Percentiles rank a stretch among this genome's conserved stretches.
phyloP scores from a whole-genome alignment of 1,140 invertebrate genomes.

The Bombus waltoni region DNA sequence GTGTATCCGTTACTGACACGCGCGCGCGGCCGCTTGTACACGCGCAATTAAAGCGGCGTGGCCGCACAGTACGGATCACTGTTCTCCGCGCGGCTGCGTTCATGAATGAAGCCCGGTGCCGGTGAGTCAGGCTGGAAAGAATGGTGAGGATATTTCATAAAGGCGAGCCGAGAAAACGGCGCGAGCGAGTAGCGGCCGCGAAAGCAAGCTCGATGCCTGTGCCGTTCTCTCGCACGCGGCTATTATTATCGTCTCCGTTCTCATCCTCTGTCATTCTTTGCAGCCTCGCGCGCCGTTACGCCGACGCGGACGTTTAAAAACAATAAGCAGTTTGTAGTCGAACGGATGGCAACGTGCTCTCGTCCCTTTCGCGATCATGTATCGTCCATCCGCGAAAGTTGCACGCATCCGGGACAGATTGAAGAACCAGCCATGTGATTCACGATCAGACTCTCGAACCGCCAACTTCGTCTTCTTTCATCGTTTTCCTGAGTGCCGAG shows the following conservation, averaged over 20 bases:
- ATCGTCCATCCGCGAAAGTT: constrained; percentile 48
- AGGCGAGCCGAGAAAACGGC: constrained; percentile 64
- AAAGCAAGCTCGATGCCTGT: background rate
- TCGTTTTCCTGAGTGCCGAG: too few relatives aligned
- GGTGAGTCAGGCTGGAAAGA: constrained; percentile 68
- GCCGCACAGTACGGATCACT: constrained; percentile 65
- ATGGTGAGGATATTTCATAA: constrained; percentile 68
- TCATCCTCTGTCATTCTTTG: constrained; percentile 46
- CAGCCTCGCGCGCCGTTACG: constrained; percentile 31
- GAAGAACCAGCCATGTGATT: background rate
- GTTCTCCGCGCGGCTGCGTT: constrained; percentile 60
- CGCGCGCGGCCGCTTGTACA: constrained; percentile 45
- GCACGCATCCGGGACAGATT: background rate
- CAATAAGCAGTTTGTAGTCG: constrained; percentile 71
- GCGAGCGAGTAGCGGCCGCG: constrained; percentile 13
- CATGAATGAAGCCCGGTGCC: constrained; percentile 68
- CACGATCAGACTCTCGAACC: too few relatives aligned
- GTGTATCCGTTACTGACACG: constrained; percentile 44
- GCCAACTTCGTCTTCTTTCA: too few relatives aligned
- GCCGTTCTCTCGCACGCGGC: constrained; percentile 23
- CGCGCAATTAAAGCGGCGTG: constrained; percentile 68
- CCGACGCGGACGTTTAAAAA: constrained; percentile 53
- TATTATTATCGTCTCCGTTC: constrained; percentile 69
- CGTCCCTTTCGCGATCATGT: constrained; percentile 36
- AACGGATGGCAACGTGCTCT: constrained; percentile 27